Base-by-base conservation (phyloP, 1,140 invertebrate species). In the Samia ricini region DNA sequence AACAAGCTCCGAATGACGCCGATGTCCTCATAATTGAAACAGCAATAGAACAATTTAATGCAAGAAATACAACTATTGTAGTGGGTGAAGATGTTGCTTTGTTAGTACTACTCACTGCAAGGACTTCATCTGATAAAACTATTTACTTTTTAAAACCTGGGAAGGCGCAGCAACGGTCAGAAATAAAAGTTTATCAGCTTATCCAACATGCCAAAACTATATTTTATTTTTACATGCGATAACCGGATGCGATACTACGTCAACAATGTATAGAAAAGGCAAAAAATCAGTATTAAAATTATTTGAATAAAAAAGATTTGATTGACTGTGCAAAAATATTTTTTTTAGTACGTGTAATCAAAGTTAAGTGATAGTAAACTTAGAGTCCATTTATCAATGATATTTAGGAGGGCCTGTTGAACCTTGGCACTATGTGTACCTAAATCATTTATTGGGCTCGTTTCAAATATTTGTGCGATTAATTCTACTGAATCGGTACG, bases 21-120 rank as follows among this genome's bases (percentile, higher is more conserved):
- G 79, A 83, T 74, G 75, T 78, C 66, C 63, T 81, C 6, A 84
- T 86, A 29, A 66, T 82, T 54, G 68, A 80, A 24, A 79, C 76
- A 65, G 76, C 79, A 56, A 79, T 83, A 68, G 76, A 48, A 51
- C 36, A 60, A 74, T 80, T 74, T 66, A 63, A 81, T 72, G 55
- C 60, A 65, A 23, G 77, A 71, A 76, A 74, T 23, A 71, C 71
- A 74, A 63, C 71, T 33, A 66, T 79, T 60, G 77, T 88, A 50
- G 71, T 83, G 54, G 72, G 74, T 64, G 71, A 85, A 79, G 81
- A 87, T 70, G 79, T 83, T 49, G 82, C 85, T 77, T 68, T 84
- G 52, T 68, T 85, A 18, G 72, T 85, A 54, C 64, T 83, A 76
- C 71, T 81, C 63, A 82, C 78, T 65, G 70, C 61, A 65, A 67